A percentile compares a stretch with the other conserved stretches of the same genome.
Evolutionary conservation across 2,113 vertebrate genomes (phyloP).

Genomic region (Nestor notabilis): DNA sequence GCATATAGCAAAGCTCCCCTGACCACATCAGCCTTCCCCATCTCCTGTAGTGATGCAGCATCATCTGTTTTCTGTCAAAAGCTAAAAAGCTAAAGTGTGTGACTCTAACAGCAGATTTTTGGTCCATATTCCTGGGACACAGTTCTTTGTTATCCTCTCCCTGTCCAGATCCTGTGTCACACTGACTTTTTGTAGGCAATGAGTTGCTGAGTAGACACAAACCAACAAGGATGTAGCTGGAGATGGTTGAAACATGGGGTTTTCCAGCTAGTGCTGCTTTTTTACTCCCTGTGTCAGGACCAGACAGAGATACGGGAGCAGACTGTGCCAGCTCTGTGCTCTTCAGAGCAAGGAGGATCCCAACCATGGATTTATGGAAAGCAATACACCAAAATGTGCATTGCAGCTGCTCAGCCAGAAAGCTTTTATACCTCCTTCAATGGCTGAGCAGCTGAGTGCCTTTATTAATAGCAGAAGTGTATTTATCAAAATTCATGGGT

Average conservation of each 20-base stretch:
- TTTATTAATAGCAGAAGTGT: conserved; percentile 47
- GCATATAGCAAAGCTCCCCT: background rate
- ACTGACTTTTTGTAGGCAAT: background rate
- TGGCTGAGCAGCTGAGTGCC: background rate
- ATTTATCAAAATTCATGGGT: conserved; percentile 46
- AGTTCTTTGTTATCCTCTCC: background rate
- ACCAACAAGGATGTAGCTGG: background rate
- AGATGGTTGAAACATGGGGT: background rate
- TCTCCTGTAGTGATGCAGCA: background rate
- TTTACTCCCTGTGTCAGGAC: background rate
- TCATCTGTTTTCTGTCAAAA: background rate
- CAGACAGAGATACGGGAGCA: background rate
- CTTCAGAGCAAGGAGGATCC: background rate
- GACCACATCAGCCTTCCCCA: background rate
- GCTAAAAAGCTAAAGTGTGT: background rate
- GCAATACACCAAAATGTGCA: conserved; percentile 37
- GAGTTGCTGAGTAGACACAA: background rate
- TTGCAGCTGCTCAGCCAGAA: conserved; percentile 42
- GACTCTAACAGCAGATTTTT: background rate
- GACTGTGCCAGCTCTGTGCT: background rate
- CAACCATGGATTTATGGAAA: conserved; percentile 45
- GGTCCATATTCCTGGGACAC: background rate
- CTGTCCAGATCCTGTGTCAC: background rate
- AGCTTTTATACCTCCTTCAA: conserved; percentile 24
- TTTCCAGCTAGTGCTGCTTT: background rate